Conservation (phyloP, 2,888 invertebrate species). For the Steromphala cineraria region DNA sequence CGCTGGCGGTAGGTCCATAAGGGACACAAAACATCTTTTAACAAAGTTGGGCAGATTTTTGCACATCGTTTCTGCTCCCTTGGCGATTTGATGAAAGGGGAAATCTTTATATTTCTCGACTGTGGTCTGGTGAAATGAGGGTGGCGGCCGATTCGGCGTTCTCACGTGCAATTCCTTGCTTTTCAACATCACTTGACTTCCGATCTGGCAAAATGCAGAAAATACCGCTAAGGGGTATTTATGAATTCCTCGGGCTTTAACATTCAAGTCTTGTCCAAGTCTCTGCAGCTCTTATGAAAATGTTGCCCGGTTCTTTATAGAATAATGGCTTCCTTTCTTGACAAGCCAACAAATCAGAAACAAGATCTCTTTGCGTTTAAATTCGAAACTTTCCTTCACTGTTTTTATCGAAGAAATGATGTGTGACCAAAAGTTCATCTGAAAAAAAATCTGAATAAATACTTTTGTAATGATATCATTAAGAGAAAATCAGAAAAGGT, state of each 20-base stretch:
- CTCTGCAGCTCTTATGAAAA: background rate
- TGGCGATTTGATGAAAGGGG: background rate
- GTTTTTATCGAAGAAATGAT: no score
- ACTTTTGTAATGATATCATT: no score
- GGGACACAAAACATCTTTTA: constrained; percentile 6
- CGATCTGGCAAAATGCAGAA: constrained; percentile 1
- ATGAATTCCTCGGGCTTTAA: background rate
- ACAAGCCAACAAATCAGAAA: no score
- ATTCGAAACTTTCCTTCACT: no score
- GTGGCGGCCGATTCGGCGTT: background rate
- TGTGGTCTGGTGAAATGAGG: constrained; percentile 3
- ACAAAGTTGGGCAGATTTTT: constrained; percentile 6
- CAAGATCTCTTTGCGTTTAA: no score
- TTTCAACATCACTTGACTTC: constrained; percentile 10
- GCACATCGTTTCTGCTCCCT: background rate
- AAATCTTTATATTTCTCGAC: background rate
- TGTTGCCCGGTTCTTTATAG: background rate
- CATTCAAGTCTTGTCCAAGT: background rate
- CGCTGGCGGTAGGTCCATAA: background rate
- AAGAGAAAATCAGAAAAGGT: no score
- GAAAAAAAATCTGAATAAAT: no score
- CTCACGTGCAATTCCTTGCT: constrained; percentile 7
- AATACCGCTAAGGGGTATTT: constrained; percentile 7
- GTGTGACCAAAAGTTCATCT: no score
- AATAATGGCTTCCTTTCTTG: background rate